Conservation (phyloP, 2,113 vertebrate genomes). For the Synchiropus splendidus region DNA sequence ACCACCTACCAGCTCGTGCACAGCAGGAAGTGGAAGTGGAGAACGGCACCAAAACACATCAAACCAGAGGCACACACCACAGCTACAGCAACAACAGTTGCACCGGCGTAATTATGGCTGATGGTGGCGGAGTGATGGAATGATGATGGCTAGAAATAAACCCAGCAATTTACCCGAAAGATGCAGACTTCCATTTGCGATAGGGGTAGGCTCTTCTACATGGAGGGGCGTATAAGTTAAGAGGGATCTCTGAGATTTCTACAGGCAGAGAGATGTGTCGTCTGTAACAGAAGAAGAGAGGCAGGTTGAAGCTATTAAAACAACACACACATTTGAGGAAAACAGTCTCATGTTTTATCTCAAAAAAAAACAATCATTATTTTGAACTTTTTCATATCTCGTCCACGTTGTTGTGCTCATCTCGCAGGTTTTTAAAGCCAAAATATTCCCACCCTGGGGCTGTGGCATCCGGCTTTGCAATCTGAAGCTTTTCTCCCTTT, state of each 20-base stretch:
- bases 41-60: slow-evolving; percentile 1
- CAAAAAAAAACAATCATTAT: too few species aligned
- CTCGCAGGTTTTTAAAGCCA: too few species aligned
- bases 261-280: slow-evolving; percentile 59
- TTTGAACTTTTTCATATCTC: too few species aligned
- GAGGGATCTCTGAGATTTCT: slow-evolving; percentile 58
- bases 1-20: slow-evolving; percentile 16
- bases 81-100: too few species aligned
- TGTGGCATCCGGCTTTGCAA: too few species aligned
- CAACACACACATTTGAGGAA: too few species aligned
- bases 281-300: slow-evolving; percentile 49
- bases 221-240: slow-evolving; percentile 47
- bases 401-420: too few species aligned
- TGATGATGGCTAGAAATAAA: slow-evolving; percentile 18
- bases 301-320: slow-evolving; percentile 8
- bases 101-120: too few species aligned
- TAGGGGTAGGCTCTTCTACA: slow-evolving; percentile 64
- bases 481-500: too few species aligned
- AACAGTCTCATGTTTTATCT: too few species aligned
- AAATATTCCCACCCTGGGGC: too few species aligned
- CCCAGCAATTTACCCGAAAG: slow-evolving; percentile 62
- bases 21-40: slow-evolving; percentile 21
- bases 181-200: slow-evolving; percentile 70
- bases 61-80: too few species aligned
- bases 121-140: not conserved